Evolutionary conservation across 1,140 invertebrate genomes (phyloP).

Genomic region (Pissodes strobi): DNA sequence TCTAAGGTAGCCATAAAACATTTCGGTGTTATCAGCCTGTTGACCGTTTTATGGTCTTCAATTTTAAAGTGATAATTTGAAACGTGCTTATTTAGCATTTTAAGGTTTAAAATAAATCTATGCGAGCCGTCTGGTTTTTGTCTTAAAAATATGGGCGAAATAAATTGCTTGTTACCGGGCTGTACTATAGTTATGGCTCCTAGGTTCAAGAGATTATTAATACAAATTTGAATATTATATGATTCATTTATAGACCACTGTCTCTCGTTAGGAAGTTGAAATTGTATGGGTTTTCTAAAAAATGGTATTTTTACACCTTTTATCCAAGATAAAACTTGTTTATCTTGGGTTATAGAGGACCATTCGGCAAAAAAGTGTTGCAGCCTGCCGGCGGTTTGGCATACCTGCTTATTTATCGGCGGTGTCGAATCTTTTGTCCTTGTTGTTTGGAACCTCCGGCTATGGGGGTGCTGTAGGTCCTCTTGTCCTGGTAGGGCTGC

Average conservation of each 20-base stretch:
- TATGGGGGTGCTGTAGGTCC: neutral
- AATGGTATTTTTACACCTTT: conserved; percentile 22
- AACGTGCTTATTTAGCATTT: conserved; percentile 45
- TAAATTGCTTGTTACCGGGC: conserved; percentile 33
- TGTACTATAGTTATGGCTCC: conserved; percentile 4
- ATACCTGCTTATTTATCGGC: neutral
- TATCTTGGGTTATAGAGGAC: neutral
- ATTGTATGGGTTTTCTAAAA: conserved; percentile 6
- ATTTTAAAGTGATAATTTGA: conserved; percentile 40
- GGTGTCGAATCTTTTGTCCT: neutral
- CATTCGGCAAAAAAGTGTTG: neutral
- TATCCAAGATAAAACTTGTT: neutral
- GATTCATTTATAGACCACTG: neutral
- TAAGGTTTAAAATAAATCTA: conserved; percentile 48
- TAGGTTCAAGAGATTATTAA: neutral
- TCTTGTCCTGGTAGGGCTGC: neutral
- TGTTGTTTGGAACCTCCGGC: neutral
- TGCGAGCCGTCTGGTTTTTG: conserved; percentile 43
- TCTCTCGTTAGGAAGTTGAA: neutral
- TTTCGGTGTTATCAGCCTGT: conserved; percentile 29
- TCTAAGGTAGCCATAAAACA: conserved; percentile 44
- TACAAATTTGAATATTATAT: neutral
- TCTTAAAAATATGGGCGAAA: conserved; percentile 43
- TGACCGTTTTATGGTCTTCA: conserved; percentile 20
- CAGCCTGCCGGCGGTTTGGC: too few species aligned